Conservation (phyloP, 2,797 vertebrate genomes). For the Coregonus sp. region DNA sequence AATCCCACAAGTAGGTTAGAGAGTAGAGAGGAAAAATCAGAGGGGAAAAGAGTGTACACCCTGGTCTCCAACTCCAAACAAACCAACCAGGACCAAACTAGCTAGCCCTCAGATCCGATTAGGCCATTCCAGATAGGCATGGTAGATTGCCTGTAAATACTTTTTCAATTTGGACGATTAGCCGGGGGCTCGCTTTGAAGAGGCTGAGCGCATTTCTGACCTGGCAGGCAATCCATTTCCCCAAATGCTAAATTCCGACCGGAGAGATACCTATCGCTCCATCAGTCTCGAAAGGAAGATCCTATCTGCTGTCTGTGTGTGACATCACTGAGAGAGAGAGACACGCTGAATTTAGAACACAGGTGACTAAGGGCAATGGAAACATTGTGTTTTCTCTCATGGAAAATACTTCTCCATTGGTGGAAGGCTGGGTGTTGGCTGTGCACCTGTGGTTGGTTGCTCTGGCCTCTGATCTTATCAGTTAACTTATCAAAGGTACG, state of each 20-base stretch:
- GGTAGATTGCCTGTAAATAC: conserved; percentile 57
- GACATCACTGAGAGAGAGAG: not conserved
- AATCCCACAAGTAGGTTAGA: conserved; percentile 2
- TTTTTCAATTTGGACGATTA: conserved; percentile 57
- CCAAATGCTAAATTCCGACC: conserved; percentile 47
- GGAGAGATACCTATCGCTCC: conserved; percentile 54
- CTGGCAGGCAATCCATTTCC: conserved; percentile 45
- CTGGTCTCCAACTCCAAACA: conserved; percentile 24
- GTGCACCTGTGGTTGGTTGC: not conserved
- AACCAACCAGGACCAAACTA: conserved; percentile 20
- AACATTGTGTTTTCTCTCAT: not conserved
- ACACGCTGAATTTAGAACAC: not conserved
- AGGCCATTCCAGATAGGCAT: conserved; percentile 40
- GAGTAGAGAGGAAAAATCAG: conserved; percentile 36
- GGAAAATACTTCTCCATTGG: not conserved
- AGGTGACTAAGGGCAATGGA: not conserved
- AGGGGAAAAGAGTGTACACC: conserved; percentile 26
- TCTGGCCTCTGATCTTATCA: not conserved
- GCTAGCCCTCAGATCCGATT: conserved; percentile 41
- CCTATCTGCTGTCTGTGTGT: conserved; percentile 37
- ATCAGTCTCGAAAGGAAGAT: conserved; percentile 47
- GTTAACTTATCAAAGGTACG: not conserved
- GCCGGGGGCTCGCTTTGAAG: conserved; percentile 38
- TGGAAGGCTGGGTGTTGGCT: not conserved
- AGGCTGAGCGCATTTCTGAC: conserved; percentile 39